phyloP scores from a whole-genome alignment of 2,797 vertebrate genomes.

The Pteronotus mesoamericanus region DNA sequence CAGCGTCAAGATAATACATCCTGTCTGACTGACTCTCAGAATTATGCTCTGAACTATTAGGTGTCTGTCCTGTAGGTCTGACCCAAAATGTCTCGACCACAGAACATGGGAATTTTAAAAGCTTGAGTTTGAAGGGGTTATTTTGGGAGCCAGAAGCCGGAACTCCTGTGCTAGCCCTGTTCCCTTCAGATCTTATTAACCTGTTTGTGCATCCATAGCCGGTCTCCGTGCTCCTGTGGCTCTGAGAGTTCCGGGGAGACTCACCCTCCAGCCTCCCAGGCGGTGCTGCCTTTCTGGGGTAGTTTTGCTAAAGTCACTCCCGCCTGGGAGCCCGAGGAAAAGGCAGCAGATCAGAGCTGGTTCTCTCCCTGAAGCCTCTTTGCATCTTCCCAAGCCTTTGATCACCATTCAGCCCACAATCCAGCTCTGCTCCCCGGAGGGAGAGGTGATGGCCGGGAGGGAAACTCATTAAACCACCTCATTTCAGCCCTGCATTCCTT shows the following conservation, averaged over 20 bases:
- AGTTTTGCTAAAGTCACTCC: neutral
- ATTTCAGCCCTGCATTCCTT: neutral
- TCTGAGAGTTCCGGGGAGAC: neutral
- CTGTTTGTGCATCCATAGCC: neutral
- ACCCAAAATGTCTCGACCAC: neutral
- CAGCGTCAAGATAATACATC: neutral
- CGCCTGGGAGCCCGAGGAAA: neutral
- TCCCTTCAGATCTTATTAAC: neutral
- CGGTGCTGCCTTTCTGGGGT: neutral
- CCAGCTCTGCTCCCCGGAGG: neutral
- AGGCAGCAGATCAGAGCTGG: neutral
- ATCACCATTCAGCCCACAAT: neutral
- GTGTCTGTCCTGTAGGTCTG: neutral
- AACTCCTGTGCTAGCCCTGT: neutral
- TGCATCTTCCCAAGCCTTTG: neutral
- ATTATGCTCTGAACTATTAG: neutral
- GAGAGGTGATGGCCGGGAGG: neutral
- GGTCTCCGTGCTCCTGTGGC: neutral
- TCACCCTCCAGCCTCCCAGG: neutral
- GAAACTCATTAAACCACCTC: neutral
- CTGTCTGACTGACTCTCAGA: neutral
- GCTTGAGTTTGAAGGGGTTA: neutral
- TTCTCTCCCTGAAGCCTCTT: neutral
- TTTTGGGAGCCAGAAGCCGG: neutral
- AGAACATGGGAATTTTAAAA: neutral